Conservation (phyloP, 2,797 vertebrate species). For the Sciurus carolinensis region DNA sequence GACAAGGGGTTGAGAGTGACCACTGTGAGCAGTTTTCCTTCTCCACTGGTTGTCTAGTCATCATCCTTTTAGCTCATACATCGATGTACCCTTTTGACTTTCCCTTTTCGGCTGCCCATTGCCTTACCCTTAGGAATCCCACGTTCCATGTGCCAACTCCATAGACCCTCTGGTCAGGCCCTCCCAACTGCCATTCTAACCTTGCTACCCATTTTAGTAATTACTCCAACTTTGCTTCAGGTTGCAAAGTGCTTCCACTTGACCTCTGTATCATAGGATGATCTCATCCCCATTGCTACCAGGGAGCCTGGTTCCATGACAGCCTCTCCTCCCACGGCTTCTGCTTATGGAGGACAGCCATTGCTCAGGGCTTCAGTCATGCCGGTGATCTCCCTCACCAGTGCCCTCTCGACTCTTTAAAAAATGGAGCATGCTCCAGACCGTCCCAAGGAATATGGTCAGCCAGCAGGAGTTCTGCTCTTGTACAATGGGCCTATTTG, state of each 20-base stretch:
- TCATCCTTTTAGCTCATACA: neutral
- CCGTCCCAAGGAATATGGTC: neutral
- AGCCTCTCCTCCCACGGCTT: neutral
- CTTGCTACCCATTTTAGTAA: neutral
- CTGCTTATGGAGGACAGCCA: neutral
- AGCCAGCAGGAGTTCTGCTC: neutral
- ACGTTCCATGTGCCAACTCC: neutral
- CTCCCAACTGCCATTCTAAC: neutral
- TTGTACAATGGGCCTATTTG: neutral
- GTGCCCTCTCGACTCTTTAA: neutral
- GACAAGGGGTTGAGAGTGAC: neutral
- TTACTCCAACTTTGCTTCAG: neutral
- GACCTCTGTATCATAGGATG: neutral
- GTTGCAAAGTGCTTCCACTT: neutral
- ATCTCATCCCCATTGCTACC: neutral
- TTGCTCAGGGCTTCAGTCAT: neutral
- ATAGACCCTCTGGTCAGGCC: neutral
- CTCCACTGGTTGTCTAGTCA: neutral
- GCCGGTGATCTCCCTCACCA: neutral
- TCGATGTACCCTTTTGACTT: neutral
- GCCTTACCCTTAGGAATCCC: neutral
- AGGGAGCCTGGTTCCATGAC: neutral
- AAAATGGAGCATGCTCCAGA: neutral
- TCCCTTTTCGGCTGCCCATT: neutral
- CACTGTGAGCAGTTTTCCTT: neutral